These are phyloP conservation scores for Merodon equestris DNA, from an alignment of 2,888 invertebrate genomes.

Conservation along the genomic window DNA sequence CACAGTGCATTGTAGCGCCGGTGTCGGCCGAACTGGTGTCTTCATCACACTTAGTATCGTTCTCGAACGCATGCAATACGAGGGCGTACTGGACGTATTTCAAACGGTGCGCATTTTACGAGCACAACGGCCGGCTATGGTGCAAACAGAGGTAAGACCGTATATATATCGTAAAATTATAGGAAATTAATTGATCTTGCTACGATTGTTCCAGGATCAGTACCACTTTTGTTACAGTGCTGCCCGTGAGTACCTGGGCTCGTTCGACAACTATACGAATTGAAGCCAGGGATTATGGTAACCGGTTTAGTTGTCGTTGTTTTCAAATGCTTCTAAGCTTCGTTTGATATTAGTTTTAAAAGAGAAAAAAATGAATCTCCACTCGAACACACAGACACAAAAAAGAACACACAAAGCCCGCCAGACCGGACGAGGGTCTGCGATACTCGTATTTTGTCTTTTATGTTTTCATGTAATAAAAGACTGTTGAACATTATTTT, in stretches of 20 bases:
- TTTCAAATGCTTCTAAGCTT: conserved; percentile 1
- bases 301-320: background rate
- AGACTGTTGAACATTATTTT: conserved; percentile 77
- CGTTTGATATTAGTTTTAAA: background rate
- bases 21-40: conserved; percentile 98
- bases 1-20: conserved; percentile 98
- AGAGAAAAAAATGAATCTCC: conserved; percentile 42
- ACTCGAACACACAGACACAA: conserved; percentile 11
- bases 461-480: conserved; percentile 75
- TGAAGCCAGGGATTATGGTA: conserved; percentile 78
- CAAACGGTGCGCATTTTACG: conserved; percentile 98
- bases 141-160: conserved; percentile 98
- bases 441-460: conserved; percentile 47
- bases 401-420: conserved; percentile 7
- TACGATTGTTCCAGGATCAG: conserved; percentile 87
- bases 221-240: conserved; percentile 99
- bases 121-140: conserved; percentile 99
- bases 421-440: background rate
- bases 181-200: too few relatives aligned
- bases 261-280: conserved; percentile 97
- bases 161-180: background rate
- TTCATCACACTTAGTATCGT: conserved; percentile 99
- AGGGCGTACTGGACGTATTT: conserved; percentile 99
- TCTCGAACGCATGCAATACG: conserved; percentile 98
- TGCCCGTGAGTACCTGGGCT: conserved; percentile 98